Evolutionary conservation across 1,140 invertebrate species (phyloP), one percentile per base, ranked within the genome.

Genomic region (Halotydeus destructor): DNA sequence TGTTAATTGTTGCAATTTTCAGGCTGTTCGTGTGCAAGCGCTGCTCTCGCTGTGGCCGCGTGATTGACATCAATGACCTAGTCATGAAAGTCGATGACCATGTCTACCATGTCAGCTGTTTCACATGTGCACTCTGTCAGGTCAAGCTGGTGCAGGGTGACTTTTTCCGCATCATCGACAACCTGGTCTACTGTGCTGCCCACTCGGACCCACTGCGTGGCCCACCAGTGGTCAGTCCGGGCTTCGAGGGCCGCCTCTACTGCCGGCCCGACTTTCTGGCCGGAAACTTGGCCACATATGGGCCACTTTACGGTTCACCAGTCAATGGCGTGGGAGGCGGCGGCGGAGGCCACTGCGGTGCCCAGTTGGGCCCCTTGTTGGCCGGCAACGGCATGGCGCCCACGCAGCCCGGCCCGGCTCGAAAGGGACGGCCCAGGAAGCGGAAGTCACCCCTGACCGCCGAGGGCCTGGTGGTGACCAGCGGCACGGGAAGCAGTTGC

Each of bases 71-170:
- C n/a, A 76, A 76, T 49, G 84, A 91, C 63, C 65, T 89, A 52
- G 84, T 91, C 54, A 91, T 89, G 83, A 62, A 81, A 46, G 83
- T 82, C 0, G 55, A 57, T 22, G 79, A 83, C 49, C 67, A 77
- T 50, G 81, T 89, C 33, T 93, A 82, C 60, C 84, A 93, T 60
- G 66, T 86, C 36, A 72, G 76, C 44, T 93, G 84, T 63, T 93
- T 93, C 65, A 76, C 74, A 2, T 93, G 84, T 57, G 71, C 74
- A 16, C 72, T 77, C 38, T 91, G 86, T 61, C 74, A 78, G 39
- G 55, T 58, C 31, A 56, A 59, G 22, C 54, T 70, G n/a, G 60
- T 57, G 19, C 63, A 67, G 36, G 69, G 86, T 23, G 85, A 91
- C 58, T 78, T 84, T 50, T 89, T 86, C 60, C 82, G 83, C n/a